Conservation (phyloP, 2,797 vertebrate species). For the Pipistrellus pipistrellus region DNA sequence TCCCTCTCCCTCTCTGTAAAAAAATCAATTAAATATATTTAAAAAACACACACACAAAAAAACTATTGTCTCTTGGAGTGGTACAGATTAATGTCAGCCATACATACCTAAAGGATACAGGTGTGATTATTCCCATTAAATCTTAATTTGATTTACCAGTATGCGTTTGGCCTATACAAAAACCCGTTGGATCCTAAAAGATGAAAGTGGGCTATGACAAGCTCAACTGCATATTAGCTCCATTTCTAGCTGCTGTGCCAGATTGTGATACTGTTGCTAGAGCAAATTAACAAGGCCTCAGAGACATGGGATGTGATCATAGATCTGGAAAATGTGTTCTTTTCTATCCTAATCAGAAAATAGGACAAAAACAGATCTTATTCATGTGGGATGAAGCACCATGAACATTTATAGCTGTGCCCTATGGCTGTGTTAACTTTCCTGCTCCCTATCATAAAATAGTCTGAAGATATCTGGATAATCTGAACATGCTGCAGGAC, state of each 20-base stretch:
- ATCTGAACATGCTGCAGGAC: neutral
- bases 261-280: neutral
- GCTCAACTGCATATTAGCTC: neutral
- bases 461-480: neutral
- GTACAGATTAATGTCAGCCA: neutral
- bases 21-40: too few relatives aligned
- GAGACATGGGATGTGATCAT: neutral
- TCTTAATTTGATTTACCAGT: neutral
- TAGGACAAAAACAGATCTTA: neutral
- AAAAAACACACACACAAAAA: too few relatives aligned
- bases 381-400: neutral
- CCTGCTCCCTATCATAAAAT: neutral
- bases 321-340: neutral
- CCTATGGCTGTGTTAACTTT: neutral
- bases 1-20: too few relatives aligned
- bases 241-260: neutral
- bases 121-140: neutral
- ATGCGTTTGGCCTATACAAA: neutral
- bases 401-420: neutral
- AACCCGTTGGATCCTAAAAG: neutral
- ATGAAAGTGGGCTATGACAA: neutral
- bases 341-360: neutral
- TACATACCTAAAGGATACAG: neutral
- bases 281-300: neutral
- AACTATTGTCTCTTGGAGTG: neutral